Evolutionary conservation across 2,888 invertebrate genomes (phyloP), one percentile per base, ranked within the genome.

Genomic region (Hypomecis punctinalis): DNA sequence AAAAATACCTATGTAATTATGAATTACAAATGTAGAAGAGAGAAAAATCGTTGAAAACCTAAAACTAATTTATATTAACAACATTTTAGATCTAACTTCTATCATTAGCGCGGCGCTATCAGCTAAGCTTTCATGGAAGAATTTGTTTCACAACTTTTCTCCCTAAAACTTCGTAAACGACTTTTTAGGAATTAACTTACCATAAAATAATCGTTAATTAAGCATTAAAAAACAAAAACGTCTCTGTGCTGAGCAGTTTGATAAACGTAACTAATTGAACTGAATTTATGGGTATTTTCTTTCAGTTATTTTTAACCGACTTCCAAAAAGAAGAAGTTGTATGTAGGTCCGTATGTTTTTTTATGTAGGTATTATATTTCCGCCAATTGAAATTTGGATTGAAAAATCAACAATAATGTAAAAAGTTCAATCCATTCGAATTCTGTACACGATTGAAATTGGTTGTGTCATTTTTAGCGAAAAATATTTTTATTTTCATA

Each of bases 161-260:
- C 36, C 42, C 37, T 11, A 36, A 61, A 61, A 56, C 39, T 55
- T 55, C 8, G 33, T 45, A 53, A 61, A 61, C 48, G 61, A 61
- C 49, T 61, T 61, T 47, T 61, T 43, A 11, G 9, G 61, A 55
- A 40, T 42, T 36, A 33, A 56, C 11, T 61, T 61, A 48, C n/a
- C 61, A 61, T 61, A 49, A 61, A 56, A 61, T 55, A 39, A 39
- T 55, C 36, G 49, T 61, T 56, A 55, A 51, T 55, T 13, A 33
- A 46, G 6, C 35, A 42, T 43, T 36, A 59, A 58, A 23, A 45
- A 46, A 51, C 45, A 40, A 51, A 13, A 43, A 49, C 11, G 49
- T 6, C 56, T 6, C 57, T 48, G 33, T 48, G 6, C 48, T 57
- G 33, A 47, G 33, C 13, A 11, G 45, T 51, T 37, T 51, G 37